Percentiles rank a stretch among this genome's conserved stretches.
phyloP scores from a whole-genome alignment of 2,888 invertebrate genomes.

The Chirona hameri region DNA sequence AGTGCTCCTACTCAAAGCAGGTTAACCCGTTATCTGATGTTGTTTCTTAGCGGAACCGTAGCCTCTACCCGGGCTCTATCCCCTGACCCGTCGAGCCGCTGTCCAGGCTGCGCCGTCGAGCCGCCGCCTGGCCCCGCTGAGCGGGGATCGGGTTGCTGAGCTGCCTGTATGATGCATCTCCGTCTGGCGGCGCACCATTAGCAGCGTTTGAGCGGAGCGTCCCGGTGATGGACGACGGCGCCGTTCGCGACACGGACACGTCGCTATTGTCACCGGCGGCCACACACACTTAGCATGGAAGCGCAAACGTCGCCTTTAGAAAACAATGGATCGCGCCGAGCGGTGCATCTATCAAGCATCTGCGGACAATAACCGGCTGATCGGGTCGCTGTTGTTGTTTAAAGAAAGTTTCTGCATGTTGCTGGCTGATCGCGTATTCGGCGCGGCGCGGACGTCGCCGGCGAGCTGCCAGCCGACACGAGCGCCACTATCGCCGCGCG shows the following conservation, averaged over 20 bases:
- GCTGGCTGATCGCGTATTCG: constrained; percentile 9
- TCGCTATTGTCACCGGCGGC: not conserved
- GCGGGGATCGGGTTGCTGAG: not conserved
- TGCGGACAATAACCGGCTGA: constrained; percentile 5
- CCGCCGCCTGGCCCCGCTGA: not conserved
- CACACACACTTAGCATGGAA: constrained; percentile 26
- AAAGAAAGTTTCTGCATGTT: constrained; percentile 22
- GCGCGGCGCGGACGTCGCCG: not conserved
- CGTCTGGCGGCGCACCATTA: not conserved
- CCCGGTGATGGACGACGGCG: not conserved
- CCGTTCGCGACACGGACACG: not conserved
- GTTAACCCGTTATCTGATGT: too few relatives aligned
- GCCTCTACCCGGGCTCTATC: too few relatives aligned
- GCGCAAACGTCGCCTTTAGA: constrained; percentile 13
- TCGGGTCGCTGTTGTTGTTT: not conserved
- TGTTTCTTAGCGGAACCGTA: too few relatives aligned
- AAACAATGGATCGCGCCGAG: constrained; percentile 2
- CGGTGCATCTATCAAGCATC: not conserved
- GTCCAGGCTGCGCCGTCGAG: not conserved
- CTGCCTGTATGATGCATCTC: not conserved
- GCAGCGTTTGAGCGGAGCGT: not conserved
- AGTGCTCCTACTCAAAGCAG: too few relatives aligned
- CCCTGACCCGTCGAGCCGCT: not conserved
- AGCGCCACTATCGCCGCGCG: not conserved
- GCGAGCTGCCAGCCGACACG: not conserved